phyloP scores from a whole-genome alignment of 2,888 invertebrate species.

The Asteroscopus sphinx region DNA sequence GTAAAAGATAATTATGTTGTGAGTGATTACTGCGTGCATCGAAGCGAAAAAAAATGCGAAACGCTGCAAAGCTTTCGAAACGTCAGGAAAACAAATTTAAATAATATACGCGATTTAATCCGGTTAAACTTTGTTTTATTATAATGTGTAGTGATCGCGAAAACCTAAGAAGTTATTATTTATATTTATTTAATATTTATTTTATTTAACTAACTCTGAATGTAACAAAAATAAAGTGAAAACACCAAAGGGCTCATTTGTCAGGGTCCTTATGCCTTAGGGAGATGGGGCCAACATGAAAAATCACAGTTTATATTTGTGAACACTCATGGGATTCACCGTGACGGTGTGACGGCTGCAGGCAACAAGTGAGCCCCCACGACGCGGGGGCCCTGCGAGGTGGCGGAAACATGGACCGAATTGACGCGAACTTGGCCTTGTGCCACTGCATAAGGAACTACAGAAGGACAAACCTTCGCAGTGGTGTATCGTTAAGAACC shows the following conservation, averaged over 20 bases:
- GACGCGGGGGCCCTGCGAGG: conserved; percentile 5
- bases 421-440: conserved; percentile 18
- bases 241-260: conserved; percentile 11
- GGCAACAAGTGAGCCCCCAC: conserved; percentile 25
- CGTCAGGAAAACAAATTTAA: too few relatives aligned
- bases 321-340: neutral
- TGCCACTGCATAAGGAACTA: neutral
- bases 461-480: conserved; percentile 2
- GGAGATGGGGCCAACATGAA: neutral
- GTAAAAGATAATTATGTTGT: too few relatives aligned
- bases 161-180: too few relatives aligned
- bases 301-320: conserved; percentile 11
- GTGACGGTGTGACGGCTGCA: neutral
- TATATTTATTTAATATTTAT: too few relatives aligned
- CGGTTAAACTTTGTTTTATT: too few relatives aligned
- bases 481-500: too few relatives aligned
- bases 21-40: too few relatives aligned
- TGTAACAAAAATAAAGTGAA: conserved; percentile 5
- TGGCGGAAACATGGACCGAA: neutral
- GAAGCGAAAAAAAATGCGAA: too few relatives aligned
- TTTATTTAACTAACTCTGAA: conserved; percentile 1
- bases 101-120: too few relatives aligned
- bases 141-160: too few relatives aligned
- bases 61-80: too few relatives aligned
- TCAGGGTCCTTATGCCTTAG: neutral